Base-by-base conservation (phyloP, 2,113 vertebrate genomes). In the Macaca nemestrina region DNA sequence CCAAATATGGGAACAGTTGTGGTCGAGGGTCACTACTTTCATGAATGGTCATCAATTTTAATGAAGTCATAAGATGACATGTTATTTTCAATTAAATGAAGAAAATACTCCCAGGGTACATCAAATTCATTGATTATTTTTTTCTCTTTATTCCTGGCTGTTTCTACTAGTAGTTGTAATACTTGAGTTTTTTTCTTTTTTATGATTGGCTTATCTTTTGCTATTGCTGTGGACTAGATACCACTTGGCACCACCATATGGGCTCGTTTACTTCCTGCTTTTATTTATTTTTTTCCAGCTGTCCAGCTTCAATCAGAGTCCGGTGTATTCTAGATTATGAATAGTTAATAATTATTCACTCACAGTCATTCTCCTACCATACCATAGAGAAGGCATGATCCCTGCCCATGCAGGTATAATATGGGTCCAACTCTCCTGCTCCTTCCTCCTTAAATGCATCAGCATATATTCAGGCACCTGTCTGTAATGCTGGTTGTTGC, bases 371-470 rank as follows among this genome's bases (percentile, higher is more conserved):
- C 43, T 64, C 23, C 25, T 23, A 25, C 11, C 10, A 61, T 3
- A 13, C 59, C 11, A 32, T 10, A 18, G 38, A 50, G 32, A 89
- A 79, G 38, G 17, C 38, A 13, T 83, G n/a, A 97, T 64, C 6
- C 38, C 45, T 75, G 9, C 0, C 23, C 40, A 48, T 4, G 1
- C 8, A 61, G 14, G 20, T 20, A 16, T 20, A 68, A 84, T 32
- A 43, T 12, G 25, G 0, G 13, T 20, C 16, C 25, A 10, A 3
- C 1, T 40, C 2, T 50, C 40, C 12, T 4, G 5, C 8, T 64
- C 22, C 6, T 32, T 30, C 14, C 13, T 80, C 20, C 43, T 57
- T 64, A 59, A 25, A 38, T 35, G 23, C 11, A 73, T 40, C 23
- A 6, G 4, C 38, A 27, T 48, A 12, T 57, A 18, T 35, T 70